Evolutionary conservation across 2,113 vertebrate species (phyloP), one percentile per base, ranked within the genome.

Genomic region (Plotosus lineatus): DNA sequence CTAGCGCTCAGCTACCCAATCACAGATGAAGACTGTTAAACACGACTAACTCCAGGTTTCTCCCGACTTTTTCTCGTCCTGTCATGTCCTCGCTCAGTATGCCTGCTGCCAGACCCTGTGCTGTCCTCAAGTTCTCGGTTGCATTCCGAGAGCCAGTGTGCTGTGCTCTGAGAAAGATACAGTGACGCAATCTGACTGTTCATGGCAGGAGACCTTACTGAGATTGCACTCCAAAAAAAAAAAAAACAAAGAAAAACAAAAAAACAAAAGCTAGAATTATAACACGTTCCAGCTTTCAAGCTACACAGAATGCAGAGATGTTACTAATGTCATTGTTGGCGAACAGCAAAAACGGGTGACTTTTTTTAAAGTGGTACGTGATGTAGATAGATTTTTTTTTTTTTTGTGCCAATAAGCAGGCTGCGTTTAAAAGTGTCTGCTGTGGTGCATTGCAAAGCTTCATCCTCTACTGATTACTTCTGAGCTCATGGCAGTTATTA

Each of bases 81-180:
- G 73, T 86, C 78, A 75, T 85, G 74, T 83, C 77, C 81, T 77
- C 68, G 50, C 53, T 77, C 74, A 81, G 33, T 75, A 72, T 63
- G 72, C 72, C 81, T 83, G 75, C 78, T 78, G 82, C 76, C 69
- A 73, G 73, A 72, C 56, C 65, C 88, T 88, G 83, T 83, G 83
- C 83, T 85, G 60, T 15, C 85, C 85, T 82, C 82, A 28, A 83
- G 87, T 87, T 61, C 42, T 84, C 79, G 74, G 80, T 80, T 78
- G 66, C 40, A 66, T 71, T 55, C 73, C 58, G 71, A 77, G 69
- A 85, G 86, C 85, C 86, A 85, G 78, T 40, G 78, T 40, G 68
- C 66, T 72, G 74, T 0, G 84, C 75, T 87, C 86, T 89, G 51
- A 87, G 85, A 89, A 65, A 60, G 58, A 51, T 80, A 58, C 23